A percentile compares a stretch with the other conserved stretches of the same genome.
phyloP scores from a whole-genome alignment of 2,888 invertebrate species.

The Dichetophora obliterata region DNA sequence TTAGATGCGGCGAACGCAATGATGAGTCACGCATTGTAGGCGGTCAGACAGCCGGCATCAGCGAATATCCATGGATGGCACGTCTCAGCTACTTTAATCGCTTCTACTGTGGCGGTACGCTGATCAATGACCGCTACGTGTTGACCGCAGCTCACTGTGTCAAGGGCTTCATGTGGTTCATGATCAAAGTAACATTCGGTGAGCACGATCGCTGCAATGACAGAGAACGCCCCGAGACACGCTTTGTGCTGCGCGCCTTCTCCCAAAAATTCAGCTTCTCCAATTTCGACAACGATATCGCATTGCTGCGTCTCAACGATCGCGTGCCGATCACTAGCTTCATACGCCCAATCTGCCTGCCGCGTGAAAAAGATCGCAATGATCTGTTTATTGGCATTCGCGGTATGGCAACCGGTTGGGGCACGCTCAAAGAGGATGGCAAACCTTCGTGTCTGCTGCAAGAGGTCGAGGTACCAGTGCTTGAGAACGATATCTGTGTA shows the following conservation, averaged over 20 bases:
- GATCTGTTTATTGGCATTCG: conserved; percentile 79
- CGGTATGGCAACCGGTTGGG: conserved; percentile 89
- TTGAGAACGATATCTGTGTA: conserved; percentile 78
- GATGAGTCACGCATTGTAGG: conserved; percentile 87
- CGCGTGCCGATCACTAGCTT: conserved; percentile 82
- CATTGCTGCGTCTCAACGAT: conserved; percentile 84
- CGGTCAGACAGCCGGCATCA: conserved; percentile 80
- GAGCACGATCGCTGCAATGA: conserved; percentile 88
- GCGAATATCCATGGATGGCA: conserved; percentile 93
- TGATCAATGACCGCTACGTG: conserved; percentile 89
- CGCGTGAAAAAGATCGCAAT: conserved; percentile 77
- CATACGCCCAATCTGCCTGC: conserved; percentile 87
- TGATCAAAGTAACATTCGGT: conserved; percentile 90
- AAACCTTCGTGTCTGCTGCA: conserved; percentile 86
- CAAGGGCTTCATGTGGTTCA: conserved; percentile 93
- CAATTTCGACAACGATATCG: conserved; percentile 91
- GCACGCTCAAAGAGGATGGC: conserved; percentile 87
- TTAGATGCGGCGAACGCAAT: conserved; percentile 83
- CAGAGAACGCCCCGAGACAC: conserved; percentile 79
- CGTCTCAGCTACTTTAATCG: conserved; percentile 87
- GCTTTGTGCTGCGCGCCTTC: conserved; percentile 83
- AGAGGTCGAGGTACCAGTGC: conserved; percentile 82
- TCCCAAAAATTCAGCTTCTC: conserved; percentile 86
- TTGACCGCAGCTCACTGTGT: conserved; percentile 91
- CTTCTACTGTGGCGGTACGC: conserved; percentile 90